Evolutionary conservation across 2,888 invertebrate species (phyloP).

Genomic region (Noctua comes): DNA sequence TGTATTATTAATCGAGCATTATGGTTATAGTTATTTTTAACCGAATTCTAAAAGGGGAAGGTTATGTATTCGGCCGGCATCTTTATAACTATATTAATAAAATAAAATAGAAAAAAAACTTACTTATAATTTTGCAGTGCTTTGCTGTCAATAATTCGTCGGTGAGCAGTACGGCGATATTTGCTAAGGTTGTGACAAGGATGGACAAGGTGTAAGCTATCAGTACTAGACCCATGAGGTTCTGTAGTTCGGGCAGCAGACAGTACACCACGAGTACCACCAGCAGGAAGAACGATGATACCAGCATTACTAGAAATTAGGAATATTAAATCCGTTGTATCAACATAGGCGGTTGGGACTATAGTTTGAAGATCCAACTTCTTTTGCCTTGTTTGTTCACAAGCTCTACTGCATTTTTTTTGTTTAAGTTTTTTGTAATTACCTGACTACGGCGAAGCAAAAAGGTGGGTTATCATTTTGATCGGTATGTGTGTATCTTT

Average conservation of each 20-base stretch:
- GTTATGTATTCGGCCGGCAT: no score
- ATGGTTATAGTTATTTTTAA: no score
- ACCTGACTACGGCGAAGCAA: no score
- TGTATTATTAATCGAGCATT: no score
- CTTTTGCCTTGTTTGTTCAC: no score
- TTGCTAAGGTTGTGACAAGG: constrained; percentile 26
- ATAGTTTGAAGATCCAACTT: no score
- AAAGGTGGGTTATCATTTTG: no score
- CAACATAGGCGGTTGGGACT: no score
- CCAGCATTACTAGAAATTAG: constrained; percentile 63
- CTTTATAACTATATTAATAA: not conserved
- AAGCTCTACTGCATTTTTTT: no score
- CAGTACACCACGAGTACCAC: constrained; percentile 73
- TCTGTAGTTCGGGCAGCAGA: constrained; percentile 69
- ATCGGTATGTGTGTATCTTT: no score
- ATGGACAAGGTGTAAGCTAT: constrained; percentile 43
- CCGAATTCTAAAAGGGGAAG: no score
- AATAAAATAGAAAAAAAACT: constrained; percentile 4
- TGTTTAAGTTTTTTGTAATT: no score
- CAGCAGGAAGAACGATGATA: constrained; percentile 73
- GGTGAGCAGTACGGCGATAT: not conserved
- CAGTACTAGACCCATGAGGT: constrained; percentile 45
- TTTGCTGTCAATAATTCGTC: not conserved
- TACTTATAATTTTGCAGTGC: constrained; percentile 39
- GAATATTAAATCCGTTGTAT: not conserved